Evolutionary conservation across 53 echinoderm and acorn worm species (phyloP).

Genomic region (Holothuria leucospilota): DNA sequence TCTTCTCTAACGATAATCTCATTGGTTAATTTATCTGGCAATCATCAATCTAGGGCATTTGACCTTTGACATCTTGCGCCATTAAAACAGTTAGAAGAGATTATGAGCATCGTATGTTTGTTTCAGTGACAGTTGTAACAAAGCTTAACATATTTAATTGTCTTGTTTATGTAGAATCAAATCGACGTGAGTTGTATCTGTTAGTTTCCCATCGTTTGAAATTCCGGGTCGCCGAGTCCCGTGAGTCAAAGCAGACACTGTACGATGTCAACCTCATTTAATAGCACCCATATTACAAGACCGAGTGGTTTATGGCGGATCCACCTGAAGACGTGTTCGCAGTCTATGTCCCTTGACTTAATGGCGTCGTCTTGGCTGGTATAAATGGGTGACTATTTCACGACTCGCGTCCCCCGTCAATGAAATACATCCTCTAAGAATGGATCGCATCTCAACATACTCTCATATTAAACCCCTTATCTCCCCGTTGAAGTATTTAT

Average conservation of each 20-base stretch:
- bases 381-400: constrained; percentile 23
- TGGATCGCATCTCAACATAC: neutral
- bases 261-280: constrained; percentile 34
- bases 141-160: constrained; percentile 22
- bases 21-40: constrained; percentile 19
- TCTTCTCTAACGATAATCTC: no score
- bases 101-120: constrained; percentile 9
- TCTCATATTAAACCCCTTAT: constrained; percentile 15
- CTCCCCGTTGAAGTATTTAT: constrained; percentile 31
- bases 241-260: constrained; percentile 33
- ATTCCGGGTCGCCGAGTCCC: constrained; percentile 19
- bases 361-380: constrained; percentile 28
- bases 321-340: constrained; percentile 26
- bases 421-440: neutral
- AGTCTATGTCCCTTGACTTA: constrained; percentile 1
- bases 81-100: constrained; percentile 4
- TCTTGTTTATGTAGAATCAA: constrained; percentile 33
- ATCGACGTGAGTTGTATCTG: constrained; percentile 8
- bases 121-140: constrained; percentile 41
- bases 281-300: constrained; percentile 22
- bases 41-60: constrained; percentile 21
- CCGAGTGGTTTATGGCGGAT: constrained; percentile 21
- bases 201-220: constrained; percentile 15
- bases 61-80: constrained; percentile 24
- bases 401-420: constrained; percentile 25